These are phyloP conservation scores for Petaurus breviceps DNA, from an alignment of 2,113 vertebrate genomes.

Conservation along the genomic window DNA sequence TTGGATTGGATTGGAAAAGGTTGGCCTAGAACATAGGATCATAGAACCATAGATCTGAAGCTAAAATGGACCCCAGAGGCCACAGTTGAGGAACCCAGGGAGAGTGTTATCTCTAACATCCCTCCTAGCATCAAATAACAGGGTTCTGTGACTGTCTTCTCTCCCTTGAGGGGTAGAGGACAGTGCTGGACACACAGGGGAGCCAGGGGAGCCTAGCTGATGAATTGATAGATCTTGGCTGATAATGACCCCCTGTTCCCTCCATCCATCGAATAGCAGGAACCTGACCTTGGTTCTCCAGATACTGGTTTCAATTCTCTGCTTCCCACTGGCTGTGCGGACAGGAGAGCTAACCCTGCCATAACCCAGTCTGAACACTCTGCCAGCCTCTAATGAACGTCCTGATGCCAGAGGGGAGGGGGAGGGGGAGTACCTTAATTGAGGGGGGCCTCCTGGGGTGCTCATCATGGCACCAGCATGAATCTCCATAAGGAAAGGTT, in stretches of 20 bases:
- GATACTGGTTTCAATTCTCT: background rate
- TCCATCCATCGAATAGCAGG: background rate
- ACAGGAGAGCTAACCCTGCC: background rate
- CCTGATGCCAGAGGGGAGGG: background rate
- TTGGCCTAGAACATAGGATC: background rate
- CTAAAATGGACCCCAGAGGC: background rate
- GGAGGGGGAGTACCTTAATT: background rate
- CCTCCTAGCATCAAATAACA: background rate
- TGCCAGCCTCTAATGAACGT: background rate
- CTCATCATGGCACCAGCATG: background rate
- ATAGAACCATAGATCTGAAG: background rate
- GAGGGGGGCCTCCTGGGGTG: background rate
- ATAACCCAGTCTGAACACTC: background rate
- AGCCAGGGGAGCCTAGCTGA: background rate
- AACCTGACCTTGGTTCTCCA: background rate
- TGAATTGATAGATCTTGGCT: background rate
- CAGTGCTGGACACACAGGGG: too few relatives aligned
- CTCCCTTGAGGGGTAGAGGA: background rate
- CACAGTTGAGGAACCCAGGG: background rate
- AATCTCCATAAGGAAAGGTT: conserved; percentile 58
- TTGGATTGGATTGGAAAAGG: background rate
- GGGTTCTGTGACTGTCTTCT: background rate
- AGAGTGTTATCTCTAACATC: background rate
- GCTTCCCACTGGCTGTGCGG: background rate
- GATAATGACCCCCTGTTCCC: background rate